Evolutionary conservation across 2,113 vertebrate genomes (phyloP).

Genomic region (Butorides virescens): DNA sequence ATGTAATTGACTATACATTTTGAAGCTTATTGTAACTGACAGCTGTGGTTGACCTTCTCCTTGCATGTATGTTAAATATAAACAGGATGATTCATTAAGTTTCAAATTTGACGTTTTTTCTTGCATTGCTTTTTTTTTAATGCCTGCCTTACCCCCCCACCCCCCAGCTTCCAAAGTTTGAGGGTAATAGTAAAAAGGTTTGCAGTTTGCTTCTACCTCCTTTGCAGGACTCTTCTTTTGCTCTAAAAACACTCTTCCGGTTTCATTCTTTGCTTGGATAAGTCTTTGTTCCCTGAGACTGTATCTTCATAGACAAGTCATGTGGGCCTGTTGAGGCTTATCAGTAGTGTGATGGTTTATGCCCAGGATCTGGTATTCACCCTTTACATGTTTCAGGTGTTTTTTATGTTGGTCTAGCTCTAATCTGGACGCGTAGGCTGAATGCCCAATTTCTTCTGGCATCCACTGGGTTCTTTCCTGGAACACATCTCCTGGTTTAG

Average conservation of each 20-base stretch:
- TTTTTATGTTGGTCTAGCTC: neutral
- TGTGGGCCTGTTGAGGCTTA: neutral
- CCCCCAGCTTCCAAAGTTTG: neutral
- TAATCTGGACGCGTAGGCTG: neutral
- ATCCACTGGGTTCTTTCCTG: neutral
- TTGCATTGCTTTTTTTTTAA: neutral
- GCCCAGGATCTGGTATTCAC: neutral
- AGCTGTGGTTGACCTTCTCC: slow-evolving; percentile 33
- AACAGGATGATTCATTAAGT: neutral
- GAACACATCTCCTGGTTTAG: neutral
- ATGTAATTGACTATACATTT: slow-evolving; percentile 31
- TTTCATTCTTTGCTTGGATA: neutral
- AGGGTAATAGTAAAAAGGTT: neutral
- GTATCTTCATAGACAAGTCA: neutral
- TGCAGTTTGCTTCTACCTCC: neutral
- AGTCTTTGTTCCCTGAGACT: neutral
- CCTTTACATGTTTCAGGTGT: neutral
- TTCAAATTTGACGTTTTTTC: neutral
- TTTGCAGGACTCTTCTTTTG: neutral
- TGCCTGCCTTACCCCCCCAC: neutral
- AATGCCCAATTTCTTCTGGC: neutral
- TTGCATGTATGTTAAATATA: neutral
- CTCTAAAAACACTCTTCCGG: neutral
- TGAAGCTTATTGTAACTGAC: slow-evolving; percentile 48
- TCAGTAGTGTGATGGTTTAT: neutral